Percentiles rank a stretch among this genome's conserved stretches.
Conservation (phyloP, 2,888 invertebrate species). For the Merodon equestris region DNA sequence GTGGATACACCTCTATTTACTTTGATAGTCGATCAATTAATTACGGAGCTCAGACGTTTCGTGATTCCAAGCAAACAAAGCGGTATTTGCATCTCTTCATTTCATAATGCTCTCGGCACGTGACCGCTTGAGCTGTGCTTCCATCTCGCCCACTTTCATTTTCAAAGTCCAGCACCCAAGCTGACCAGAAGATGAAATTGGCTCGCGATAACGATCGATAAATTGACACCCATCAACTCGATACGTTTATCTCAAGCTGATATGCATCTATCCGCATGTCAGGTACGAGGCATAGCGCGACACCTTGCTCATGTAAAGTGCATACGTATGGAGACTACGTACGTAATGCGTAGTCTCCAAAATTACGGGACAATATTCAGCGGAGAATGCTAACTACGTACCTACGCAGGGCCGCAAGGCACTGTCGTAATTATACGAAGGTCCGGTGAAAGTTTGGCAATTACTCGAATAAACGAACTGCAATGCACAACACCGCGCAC, state of each 20-base stretch:
- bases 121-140: background rate
- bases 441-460: constrained; percentile 62
- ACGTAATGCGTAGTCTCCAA: constrained; percentile 21
- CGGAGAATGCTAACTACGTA: constrained; percentile 40
- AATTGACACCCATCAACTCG: constrained; percentile 16
- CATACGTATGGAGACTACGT: constrained; percentile 44
- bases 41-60: background rate
- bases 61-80: constrained; percentile 1
- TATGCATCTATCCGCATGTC: constrained; percentile 8
- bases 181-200: constrained; percentile 6
- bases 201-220: constrained; percentile 22
- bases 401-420: constrained; percentile 13
- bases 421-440: constrained; percentile 27
- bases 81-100: constrained; percentile 11
- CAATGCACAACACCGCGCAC: background rate
- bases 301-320: constrained; percentile 30
- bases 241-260: background rate
- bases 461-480: constrained; percentile 39
- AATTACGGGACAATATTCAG: constrained; percentile 6
- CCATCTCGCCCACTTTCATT: constrained; percentile 30
- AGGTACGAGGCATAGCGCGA: background rate
- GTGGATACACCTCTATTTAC: background rate
- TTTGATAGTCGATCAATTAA: constrained; percentile 3
- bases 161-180: background rate
- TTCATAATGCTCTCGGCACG: constrained; percentile 7